These are phyloP conservation scores for Acanthosepion esculentum DNA, from an alignment of 2,888 invertebrate genomes.

Conservation along the genomic window DNA sequence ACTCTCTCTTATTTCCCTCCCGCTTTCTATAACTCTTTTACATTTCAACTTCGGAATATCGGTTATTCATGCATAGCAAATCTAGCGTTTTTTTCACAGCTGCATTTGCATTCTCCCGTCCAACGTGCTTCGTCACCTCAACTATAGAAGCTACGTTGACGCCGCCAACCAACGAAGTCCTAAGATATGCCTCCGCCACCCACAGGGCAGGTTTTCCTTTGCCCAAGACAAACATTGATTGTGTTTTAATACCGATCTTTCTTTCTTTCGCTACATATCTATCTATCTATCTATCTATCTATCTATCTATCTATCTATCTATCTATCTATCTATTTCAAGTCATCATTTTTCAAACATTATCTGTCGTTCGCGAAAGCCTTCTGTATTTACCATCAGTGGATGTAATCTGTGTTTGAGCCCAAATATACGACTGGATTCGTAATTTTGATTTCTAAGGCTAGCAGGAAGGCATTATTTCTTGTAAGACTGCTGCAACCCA, in stretches of 20 bases:
- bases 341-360: too few species aligned
- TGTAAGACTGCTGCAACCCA: too few species aligned
- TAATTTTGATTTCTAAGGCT: too few species aligned
- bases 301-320: neutral
- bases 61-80: conserved; percentile 33
- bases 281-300: neutral
- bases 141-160: neutral
- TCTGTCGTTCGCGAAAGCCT: too few species aligned
- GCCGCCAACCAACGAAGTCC: neutral
- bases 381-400: too few species aligned
- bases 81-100: neutral
- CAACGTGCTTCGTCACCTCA: neutral
- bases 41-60: neutral
- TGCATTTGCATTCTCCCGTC: neutral
- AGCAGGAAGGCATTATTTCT: too few species aligned
- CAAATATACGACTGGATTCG: too few species aligned
- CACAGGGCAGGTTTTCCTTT: neutral
- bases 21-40: neutral
- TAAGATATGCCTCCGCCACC: neutral
- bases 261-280: neutral
- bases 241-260: neutral
- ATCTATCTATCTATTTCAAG: neutral
- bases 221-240: neutral
- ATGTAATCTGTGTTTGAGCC: too few species aligned
- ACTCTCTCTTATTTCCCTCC: neutral